Evolutionary conservation across 2,888 invertebrate species (phyloP).

Genomic region (Lasioglossum marginatum): DNA sequence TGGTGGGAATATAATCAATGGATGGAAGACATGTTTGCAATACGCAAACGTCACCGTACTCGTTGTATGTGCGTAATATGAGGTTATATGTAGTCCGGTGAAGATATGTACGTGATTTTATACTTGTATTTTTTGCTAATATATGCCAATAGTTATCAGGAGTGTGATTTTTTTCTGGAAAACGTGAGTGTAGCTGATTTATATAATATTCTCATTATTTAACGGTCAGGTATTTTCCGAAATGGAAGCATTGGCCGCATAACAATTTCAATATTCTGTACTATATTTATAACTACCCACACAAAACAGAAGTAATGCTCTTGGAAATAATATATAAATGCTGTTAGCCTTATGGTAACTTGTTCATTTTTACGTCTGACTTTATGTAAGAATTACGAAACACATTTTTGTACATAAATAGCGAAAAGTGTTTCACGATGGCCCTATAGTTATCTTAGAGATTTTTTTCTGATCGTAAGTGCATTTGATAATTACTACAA

Average conservation of each 20-base stretch:
- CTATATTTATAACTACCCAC: neutral
- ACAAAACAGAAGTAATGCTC: neutral
- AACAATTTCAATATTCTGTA: neutral
- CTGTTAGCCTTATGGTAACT: neutral
- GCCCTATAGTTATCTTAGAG: neutral
- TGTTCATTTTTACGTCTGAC: neutral
- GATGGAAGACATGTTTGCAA: constrained; percentile 66
- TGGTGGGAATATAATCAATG: constrained; percentile 76
- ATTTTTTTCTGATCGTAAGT: neutral
- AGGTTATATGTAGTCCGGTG: constrained; percentile 51
- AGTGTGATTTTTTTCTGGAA: constrained; percentile 25
- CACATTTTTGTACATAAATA: neutral
- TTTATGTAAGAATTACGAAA: neutral
- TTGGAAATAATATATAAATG: neutral
- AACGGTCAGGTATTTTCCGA: neutral
- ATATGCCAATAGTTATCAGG: constrained; percentile 47
- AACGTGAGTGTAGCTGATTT: constrained; percentile 3
- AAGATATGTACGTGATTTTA: constrained; percentile 47
- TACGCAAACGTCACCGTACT: constrained; percentile 64
- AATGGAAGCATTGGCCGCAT: constrained; percentile 1
- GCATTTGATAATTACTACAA: constrained; percentile 14
- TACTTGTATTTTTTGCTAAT: constrained; percentile 44
- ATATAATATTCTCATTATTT: constrained; percentile 28
- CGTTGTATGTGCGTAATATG: constrained; percentile 63
- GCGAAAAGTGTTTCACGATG: neutral